phyloP scores from a whole-genome alignment of 2,113 vertebrate genomes.

The Menura novaehollandiae region DNA sequence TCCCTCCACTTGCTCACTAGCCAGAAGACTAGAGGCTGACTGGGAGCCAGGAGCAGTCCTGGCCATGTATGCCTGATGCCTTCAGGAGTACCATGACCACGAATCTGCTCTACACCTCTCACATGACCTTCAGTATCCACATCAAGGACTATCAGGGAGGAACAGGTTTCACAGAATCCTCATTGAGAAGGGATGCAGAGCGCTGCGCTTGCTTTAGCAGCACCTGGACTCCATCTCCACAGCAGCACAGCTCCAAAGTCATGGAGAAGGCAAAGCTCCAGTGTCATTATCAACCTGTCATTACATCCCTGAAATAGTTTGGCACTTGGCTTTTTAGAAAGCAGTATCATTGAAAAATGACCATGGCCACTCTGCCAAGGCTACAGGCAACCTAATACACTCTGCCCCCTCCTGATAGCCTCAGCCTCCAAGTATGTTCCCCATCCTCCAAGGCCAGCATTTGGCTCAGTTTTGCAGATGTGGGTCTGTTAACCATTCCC shows the following conservation, averaged over 20 bases:
- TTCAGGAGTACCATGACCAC: not conserved
- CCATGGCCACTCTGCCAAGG: not conserved
- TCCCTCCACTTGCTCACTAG: not conserved
- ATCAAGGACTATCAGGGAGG: not conserved
- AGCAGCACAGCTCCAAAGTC: not conserved
- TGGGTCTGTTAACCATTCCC: constrained; percentile 20
- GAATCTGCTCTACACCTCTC: not conserved
- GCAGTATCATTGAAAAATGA: not conserved
- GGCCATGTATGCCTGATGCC: not conserved
- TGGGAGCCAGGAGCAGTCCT: not conserved
- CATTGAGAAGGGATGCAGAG: not conserved
- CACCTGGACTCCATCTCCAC: not conserved
- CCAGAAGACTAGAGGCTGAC: not conserved
- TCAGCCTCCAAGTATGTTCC: not conserved
- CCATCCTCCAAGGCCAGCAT: not conserved
- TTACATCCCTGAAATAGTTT: not conserved
- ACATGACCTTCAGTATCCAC: not conserved
- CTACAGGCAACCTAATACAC: not conserved
- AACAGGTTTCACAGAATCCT: not conserved
- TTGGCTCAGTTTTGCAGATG: constrained; percentile 20
- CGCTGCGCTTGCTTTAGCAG: not conserved
- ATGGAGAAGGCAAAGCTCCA: not conserved
- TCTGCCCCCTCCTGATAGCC: not conserved
- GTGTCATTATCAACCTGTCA: not conserved
- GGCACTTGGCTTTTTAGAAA: not conserved